Evolutionary conservation across 1,140 invertebrate species (phyloP).

Genomic region (Chironomus tepperi): DNA sequence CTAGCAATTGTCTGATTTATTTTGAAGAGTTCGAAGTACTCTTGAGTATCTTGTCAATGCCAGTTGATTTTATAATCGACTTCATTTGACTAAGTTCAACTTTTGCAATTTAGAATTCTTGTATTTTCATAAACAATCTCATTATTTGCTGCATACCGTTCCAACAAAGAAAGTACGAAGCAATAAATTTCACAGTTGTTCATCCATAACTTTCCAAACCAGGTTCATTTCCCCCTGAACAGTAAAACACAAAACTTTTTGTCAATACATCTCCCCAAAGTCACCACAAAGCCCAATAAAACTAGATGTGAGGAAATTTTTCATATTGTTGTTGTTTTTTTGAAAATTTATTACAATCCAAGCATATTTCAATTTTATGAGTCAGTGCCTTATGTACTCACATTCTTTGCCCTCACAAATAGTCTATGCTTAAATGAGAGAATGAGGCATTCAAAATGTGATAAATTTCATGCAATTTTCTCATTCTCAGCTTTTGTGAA

Average conservation of each 20-base stretch:
- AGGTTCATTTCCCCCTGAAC: background rate
- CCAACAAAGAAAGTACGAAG: too few relatives aligned
- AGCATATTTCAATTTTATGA: conserved; percentile 10
- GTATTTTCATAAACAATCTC: too few relatives aligned
- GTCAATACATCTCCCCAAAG: background rate
- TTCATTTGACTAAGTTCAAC: too few relatives aligned
- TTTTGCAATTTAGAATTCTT: too few relatives aligned
- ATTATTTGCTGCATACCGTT: too few relatives aligned
- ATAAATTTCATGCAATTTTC: conserved; percentile 8
- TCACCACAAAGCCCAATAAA: too few relatives aligned
- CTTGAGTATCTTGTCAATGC: too few relatives aligned
- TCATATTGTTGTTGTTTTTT: background rate
- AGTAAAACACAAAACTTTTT: background rate
- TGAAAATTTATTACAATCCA: background rate
- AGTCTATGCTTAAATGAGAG: background rate
- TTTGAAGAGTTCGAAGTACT: too few relatives aligned
- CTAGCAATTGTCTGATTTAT: too few relatives aligned
- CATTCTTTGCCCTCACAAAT: background rate
- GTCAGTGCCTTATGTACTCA: background rate
- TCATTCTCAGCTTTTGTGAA: background rate
- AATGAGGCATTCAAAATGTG: conserved; percentile 7
- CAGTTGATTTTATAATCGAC: too few relatives aligned
- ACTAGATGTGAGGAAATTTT: background rate
- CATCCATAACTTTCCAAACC: background rate
- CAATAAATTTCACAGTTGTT: background rate